phyloP scores from a whole-genome alignment of 2,113 vertebrate genomes.

The Myanophis thanlyinensis region DNA sequence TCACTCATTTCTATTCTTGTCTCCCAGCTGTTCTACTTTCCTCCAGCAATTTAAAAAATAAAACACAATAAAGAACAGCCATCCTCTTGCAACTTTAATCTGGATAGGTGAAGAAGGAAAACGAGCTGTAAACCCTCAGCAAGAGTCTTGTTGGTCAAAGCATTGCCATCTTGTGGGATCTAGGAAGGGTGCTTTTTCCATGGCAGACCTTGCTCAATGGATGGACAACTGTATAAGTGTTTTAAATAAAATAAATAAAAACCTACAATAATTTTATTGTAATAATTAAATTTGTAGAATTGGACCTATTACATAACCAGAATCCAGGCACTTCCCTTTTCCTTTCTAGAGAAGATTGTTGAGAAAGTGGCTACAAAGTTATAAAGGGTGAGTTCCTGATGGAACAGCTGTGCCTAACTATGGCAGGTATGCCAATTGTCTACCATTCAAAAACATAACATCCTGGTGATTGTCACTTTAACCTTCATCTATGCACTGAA shows the following conservation, averaged over 20 bases:
- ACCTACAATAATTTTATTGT: not conserved
- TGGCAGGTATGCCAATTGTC: not conserved
- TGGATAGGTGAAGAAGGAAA: not conserved
- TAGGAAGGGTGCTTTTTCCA: not conserved
- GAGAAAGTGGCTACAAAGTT: not conserved
- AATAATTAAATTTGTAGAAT: not conserved
- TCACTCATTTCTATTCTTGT: not conserved
- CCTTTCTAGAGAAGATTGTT: not conserved
- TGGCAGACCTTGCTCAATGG: not conserved
- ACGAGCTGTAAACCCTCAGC: not conserved
- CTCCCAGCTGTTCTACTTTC: not conserved
- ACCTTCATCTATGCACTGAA: not conserved
- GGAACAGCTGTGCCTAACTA: not conserved
- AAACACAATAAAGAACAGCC: not conserved
- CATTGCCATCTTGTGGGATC: not conserved
- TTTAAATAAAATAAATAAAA: not conserved
- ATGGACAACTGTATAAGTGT: not conserved
- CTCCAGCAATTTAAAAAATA: not conserved
- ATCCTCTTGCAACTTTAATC: not conserved
- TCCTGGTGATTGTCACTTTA: not conserved
- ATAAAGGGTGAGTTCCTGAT: not conserved
- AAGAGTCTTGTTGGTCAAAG: not conserved
- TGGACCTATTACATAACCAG: not conserved
- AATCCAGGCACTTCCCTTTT: not conserved
- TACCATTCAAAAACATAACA: not conserved